A percentile compares a stretch with the other conserved stretches of the same genome.
phyloP scores from a whole-genome alignment of 2,113 vertebrate genomes.

The Naja naja region DNA sequence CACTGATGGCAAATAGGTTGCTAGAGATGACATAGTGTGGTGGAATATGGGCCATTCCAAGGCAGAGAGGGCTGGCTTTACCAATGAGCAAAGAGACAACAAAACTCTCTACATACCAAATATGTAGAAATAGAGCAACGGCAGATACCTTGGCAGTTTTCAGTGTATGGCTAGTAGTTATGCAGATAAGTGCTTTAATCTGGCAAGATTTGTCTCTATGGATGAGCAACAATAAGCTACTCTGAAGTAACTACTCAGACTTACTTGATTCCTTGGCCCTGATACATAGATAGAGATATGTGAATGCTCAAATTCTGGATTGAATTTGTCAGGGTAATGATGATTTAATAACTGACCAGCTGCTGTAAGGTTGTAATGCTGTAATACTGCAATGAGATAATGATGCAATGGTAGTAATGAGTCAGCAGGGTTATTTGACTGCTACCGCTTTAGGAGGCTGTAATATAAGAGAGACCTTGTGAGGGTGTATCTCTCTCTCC shows the following conservation, averaged over 20 bases:
- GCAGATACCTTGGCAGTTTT: background rate
- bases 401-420: too few species aligned
- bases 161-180: background rate
- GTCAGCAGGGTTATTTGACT: too few species aligned
- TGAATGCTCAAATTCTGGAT: background rate
- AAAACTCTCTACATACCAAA: background rate
- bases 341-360: too few species aligned
- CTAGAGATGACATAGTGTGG: background rate
- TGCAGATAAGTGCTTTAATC: background rate
- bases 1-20: background rate
- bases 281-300: background rate
- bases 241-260: background rate
- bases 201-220: background rate
- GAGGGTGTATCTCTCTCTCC: too few species aligned
- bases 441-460: too few species aligned
- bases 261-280: too few species aligned
- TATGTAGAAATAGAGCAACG: background rate
- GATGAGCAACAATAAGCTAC: background rate
- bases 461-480: too few species aligned
- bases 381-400: too few species aligned
- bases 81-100: background rate
- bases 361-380: too few species aligned
- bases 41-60: background rate
- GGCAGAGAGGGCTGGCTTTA: background rate
- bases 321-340: too few species aligned